Base-by-base conservation (phyloP, 2,888 invertebrate genomes). In the Holacanthella duospinosa region DNA sequence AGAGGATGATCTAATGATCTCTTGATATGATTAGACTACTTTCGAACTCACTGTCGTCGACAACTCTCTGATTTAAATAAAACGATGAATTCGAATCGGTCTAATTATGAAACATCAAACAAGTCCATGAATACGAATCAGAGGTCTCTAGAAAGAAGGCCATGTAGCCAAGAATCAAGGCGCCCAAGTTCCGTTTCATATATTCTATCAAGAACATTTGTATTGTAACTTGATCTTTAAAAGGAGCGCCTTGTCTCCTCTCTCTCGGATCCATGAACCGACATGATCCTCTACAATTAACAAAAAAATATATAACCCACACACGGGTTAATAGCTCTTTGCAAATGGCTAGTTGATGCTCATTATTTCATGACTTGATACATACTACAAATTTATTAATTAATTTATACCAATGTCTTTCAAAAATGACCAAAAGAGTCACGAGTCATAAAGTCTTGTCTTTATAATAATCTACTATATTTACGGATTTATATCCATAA, bases 141-240 rank as follows among this genome's bases (percentile, higher is more conserved):
- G 9, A 36, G 6, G n/a, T n/a, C n/a, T n/a, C n/a, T n/a, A n/a
- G n/a, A 21, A 48, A 48, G 4, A 48, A 48, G 48, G 48, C 48
- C 19, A 48, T 48, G 48, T n/a, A 21, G 48, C 48, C 48, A 48
- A 21, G 48, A 48, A 48, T 9, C 12, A n/a, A 48, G 48, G 48
- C 48, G 48, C 48, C 48, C 48, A n/a, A 48, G 48, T n/a, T 48
- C 48, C 48, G 48, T 48, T 48, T 21, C n/a, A n/a, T n/a, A n/a
- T n/a, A n/a, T n/a, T n/a, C n/a, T 21, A 4, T 48, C 48, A 36
- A 16, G 9, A 16, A 36, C 48, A 48, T 48, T 48, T 48, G 48
- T 48, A 48, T 48, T n/a, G 48, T 48, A 48, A 48, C 21, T 48
- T 48, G 48, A 48, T 48, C 6, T 48, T 48, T 48, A 48, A 48